phyloP scores from a whole-genome alignment of 2,888 invertebrate species.

The Drosophila parthenogenetica region DNA sequence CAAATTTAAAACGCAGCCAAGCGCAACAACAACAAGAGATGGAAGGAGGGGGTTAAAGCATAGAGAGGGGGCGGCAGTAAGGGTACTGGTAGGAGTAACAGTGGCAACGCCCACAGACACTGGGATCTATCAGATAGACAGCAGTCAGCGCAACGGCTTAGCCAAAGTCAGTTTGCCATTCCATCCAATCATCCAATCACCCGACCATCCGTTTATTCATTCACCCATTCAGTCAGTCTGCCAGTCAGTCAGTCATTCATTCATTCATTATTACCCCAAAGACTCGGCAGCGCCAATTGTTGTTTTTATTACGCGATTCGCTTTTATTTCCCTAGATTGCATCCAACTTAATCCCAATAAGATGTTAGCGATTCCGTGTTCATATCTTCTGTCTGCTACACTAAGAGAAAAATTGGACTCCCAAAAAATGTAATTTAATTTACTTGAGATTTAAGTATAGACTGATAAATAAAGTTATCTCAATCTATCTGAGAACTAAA shows the following conservation, averaged over 20 bases:
- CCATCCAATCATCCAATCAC: neutral
- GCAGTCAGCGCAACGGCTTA: slow-evolving; percentile 57
- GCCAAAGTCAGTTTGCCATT: slow-evolving; percentile 9
- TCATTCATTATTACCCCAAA: slow-evolving; percentile 73
- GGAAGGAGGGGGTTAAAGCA: neutral
- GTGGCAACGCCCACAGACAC: slow-evolving; percentile 31
- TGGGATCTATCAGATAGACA: slow-evolving; percentile 40
- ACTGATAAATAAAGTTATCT: too few relatives aligned
- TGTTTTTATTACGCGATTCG: slow-evolving; percentile 69
- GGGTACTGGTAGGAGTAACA: neutral
- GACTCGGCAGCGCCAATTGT: slow-evolving; percentile 58
- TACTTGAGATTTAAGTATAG: too few relatives aligned
- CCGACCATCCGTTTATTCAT: neutral
- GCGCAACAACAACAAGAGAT: slow-evolving; percentile 61
- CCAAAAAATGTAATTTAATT: too few relatives aligned
- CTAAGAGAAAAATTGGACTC: too few relatives aligned
- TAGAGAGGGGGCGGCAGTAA: neutral
- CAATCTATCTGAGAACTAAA: too few relatives aligned
- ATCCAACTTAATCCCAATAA: slow-evolving; percentile 72
- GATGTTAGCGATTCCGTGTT: slow-evolving; percentile 55
- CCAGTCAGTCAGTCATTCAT: slow-evolving; percentile 37
- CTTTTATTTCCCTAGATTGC: slow-evolving; percentile 63
- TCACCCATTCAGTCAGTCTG: neutral
- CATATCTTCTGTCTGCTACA: slow-evolving; percentile 23
- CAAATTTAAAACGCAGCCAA: slow-evolving; percentile 72